Conservation (phyloP, 2,888 invertebrate species). For the Rhagophthalmus giganteus region DNA sequence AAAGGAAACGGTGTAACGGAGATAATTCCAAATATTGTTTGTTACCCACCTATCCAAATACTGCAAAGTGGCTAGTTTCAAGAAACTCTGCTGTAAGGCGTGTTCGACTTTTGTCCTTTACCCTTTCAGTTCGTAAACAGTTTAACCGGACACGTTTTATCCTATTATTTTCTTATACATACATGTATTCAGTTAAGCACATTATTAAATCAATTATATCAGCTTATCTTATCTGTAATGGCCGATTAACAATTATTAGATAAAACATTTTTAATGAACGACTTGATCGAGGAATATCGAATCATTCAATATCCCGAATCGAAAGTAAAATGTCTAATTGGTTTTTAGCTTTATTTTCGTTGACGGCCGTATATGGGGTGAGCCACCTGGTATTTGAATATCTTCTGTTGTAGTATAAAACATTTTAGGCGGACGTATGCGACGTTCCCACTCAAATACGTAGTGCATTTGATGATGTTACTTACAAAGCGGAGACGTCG, state of each 20-base stretch:
- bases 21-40: slow-evolving; percentile 59
- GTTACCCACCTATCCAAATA: slow-evolving; percentile 52
- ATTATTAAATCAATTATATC: too few relatives aligned
- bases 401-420: too few relatives aligned
- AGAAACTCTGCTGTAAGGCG: slow-evolving; percentile 63
- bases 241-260: neutral
- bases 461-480: too few relatives aligned
- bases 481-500: too few relatives aligned
- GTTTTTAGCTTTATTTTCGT: too few relatives aligned
- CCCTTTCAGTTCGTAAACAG: slow-evolving; percentile 17
- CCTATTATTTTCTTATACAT: neutral
- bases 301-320: too few relatives aligned
- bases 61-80: slow-evolving; percentile 56
- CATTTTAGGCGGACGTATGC: too few relatives aligned
- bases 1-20: slow-evolving; percentile 38
- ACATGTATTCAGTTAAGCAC: neutral
- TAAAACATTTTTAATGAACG: neutral
- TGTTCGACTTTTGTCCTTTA: slow-evolving; percentile 44
- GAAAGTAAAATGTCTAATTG: too few relatives aligned
- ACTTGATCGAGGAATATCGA: neutral
- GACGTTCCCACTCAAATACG: too few relatives aligned
- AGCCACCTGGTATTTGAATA: too few relatives aligned
- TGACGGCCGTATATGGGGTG: too few relatives aligned
- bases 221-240: neutral
- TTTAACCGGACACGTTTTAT: neutral